Conservation (phyloP, 2,113 vertebrate species). For the Varanus komodoensis region DNA sequence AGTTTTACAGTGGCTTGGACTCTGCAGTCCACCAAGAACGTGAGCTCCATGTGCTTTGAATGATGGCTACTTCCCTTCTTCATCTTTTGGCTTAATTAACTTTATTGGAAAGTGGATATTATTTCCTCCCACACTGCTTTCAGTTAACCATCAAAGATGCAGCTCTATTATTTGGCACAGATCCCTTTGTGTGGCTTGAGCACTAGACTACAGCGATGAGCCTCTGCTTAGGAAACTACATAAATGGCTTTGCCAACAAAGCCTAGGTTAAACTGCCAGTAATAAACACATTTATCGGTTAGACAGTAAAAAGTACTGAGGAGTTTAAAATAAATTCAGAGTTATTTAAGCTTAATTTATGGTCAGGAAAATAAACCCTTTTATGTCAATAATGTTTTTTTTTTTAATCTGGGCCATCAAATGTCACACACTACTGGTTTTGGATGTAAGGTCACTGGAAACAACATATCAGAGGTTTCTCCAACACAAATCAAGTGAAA, state of each 20-base stretch:
- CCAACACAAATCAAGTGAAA: constrained; percentile 83
- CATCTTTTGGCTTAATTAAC: not conserved
- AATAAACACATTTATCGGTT: constrained; percentile 79
- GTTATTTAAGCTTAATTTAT: constrained; percentile 87
- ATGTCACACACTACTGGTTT: constrained; percentile 83
- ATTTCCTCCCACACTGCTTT: not conserved
- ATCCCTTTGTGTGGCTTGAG: constrained; percentile 14
- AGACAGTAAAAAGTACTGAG: constrained; percentile 84
- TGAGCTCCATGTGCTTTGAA: not conserved
- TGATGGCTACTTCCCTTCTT: constrained; percentile 1
- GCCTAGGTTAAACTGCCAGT: constrained; percentile 63
- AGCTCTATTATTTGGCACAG: constrained; percentile 26
- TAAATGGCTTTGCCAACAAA: constrained; percentile 57
- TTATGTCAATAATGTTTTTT: constrained; percentile 82
- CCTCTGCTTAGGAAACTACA: constrained; percentile 36
- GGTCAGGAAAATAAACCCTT: constrained; percentile 82
- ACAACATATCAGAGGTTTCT: constrained; percentile 84
- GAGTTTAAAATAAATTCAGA: constrained; percentile 85
- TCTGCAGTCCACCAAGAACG: constrained; percentile 8
- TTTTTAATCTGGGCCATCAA: constrained; percentile 78
- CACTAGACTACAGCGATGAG: constrained; percentile 4
- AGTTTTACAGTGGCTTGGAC: not conserved
- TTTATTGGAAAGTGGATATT: constrained; percentile 3
- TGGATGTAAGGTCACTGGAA: constrained; percentile 86
- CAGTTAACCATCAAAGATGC: not conserved